Percentiles rank a stretch among this genome's conserved stretches.
These are phyloP conservation scores for Calyptommatus sinebrachiatus DNA, from an alignment of 2,113 vertebrate species.

Conservation along the genomic window DNA sequence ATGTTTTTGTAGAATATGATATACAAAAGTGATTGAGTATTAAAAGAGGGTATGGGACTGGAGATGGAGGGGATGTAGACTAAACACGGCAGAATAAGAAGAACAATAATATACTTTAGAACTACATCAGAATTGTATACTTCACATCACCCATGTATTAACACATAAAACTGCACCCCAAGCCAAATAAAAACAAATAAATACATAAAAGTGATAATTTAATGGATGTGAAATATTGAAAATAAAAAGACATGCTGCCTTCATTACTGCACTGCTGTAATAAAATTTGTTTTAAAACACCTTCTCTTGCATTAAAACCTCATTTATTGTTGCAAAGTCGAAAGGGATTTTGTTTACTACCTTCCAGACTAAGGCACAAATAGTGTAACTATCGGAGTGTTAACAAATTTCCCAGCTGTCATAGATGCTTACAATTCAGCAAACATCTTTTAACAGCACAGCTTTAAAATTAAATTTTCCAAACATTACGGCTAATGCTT, in stretches of 20 bases:
- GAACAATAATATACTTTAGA: constrained; percentile 52
- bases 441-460: constrained; percentile 62
- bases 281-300: constrained; percentile 39
- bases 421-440: constrained; percentile 67
- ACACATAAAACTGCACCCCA: constrained; percentile 40
- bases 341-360: constrained; percentile 46
- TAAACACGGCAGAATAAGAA: not conserved
- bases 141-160: not conserved
- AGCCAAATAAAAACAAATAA: constrained; percentile 57
- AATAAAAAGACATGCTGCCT: constrained; percentile 55
- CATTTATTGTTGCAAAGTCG: constrained; percentile 36
- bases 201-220: constrained; percentile 60
- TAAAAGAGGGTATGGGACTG: constrained; percentile 25
- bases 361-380: constrained; percentile 52
- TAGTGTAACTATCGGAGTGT: constrained; percentile 49
- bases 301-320: constrained; percentile 52
- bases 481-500: constrained; percentile 66
- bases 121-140: constrained; percentile 51
- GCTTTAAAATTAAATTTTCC: constrained; percentile 71
- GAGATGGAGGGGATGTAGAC: constrained; percentile 16
- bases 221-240: constrained; percentile 64
- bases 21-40: constrained; percentile 40
- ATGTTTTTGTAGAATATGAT: constrained; percentile 51
- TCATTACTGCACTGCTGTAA: constrained; percentile 19
- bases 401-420: constrained; percentile 64